These are phyloP conservation scores for Thymallus thymallus DNA, from an alignment of 2,113 vertebrate species.

Conservation along the genomic window DNA sequence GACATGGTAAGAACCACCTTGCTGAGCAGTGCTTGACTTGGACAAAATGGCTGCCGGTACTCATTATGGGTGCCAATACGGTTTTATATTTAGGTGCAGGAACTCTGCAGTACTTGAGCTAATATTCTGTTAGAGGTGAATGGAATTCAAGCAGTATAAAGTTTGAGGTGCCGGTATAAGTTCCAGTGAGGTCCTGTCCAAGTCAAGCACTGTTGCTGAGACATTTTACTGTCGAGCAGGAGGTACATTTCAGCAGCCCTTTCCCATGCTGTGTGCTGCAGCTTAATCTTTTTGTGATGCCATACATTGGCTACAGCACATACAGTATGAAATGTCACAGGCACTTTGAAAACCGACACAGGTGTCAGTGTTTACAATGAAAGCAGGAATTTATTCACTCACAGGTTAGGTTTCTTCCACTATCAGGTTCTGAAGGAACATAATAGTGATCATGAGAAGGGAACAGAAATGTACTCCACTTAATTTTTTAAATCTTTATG, in stretches of 20 bases:
- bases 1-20: conserved; percentile 74
- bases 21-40: neutral
- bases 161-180: no score
- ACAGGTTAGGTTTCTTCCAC: neutral
- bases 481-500: neutral
- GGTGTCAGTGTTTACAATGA: neutral
- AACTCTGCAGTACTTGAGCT: no score
- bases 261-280: no score
- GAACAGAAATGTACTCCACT: neutral
- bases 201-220: no score
- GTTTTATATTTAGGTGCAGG: no score
- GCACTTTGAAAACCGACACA: neutral
- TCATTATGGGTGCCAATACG: no score
- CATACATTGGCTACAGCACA: neutral
- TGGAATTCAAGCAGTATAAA: no score
- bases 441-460: neutral
- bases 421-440: neutral
- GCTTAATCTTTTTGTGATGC: no score
- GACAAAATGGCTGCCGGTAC: neutral
- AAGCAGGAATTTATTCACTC: neutral
- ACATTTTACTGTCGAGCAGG: neutral
- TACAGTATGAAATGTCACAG: neutral
- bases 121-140: no score
- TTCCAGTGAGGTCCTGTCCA: no score
- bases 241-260: no score